Base-by-base conservation (phyloP, 2,113 vertebrate species). In the Notarius quadriscutis region DNA sequence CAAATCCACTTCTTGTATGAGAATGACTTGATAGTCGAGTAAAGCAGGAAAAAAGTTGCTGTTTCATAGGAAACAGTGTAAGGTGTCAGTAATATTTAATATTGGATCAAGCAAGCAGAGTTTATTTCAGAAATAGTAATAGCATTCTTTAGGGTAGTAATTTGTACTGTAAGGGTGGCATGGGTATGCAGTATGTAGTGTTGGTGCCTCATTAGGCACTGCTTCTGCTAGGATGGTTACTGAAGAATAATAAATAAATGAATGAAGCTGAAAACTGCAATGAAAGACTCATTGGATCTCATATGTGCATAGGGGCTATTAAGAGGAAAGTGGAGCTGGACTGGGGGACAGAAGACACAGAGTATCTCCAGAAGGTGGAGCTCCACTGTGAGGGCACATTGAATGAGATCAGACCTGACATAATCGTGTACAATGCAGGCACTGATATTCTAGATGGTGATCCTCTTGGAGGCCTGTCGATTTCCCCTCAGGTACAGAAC, bases 361-460 rank as follows among this genome's bases (percentile, higher is more conserved):
- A 99, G 78, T 99, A 99, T 90, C 96, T 99, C 62, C 94, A 94
- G 84, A 98, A 97, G 84, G 97, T 99, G 17, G 95, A 96, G 87
- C 94, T 95, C 25, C 96, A 97, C 0, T 91, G 95, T 53, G 95
- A 96, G 69, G 95, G 93, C 25, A 95, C 97, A 0, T 92, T 99
- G 86, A 96, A 96, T 1, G 97, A 99, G 87, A 89, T 96, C 25
- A 91, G 50, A 5, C 95, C 98, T 0, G 97, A 99, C 51, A 94
- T 99, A 55, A 89, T 99, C 1, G 88, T 99, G 18, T 99, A 99
- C 92, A 99, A 99, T 0, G 98, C 97, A 0, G 98, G 97, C 84
- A 99, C 97, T 0, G 98, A 99, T 89, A 86, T 99, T 86, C 93
- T 99, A 75, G 97, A 99, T 4, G 97, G 97, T 0, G 98, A 99